Evolutionary conservation across 1,140 invertebrate species (phyloP), one percentile per base, ranked within the genome.

Genomic region (Holotrichia oblita): DNA sequence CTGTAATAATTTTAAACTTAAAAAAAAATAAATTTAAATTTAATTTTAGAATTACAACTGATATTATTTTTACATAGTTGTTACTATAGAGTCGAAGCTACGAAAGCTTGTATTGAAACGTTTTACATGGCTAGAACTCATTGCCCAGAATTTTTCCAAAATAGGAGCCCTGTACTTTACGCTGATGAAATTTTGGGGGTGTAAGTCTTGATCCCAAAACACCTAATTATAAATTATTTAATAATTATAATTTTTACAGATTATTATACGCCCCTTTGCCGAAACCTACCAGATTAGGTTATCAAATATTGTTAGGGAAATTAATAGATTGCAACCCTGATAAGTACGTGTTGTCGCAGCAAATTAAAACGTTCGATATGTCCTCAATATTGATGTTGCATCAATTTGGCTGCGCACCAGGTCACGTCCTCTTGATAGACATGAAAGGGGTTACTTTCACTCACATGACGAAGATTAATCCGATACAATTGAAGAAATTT

Each of bases 11-110:
- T 48, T 48, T 48, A 48, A 48, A 3, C n/a, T 48, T 73, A 59
- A 77, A 8, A 41, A 77, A n/a, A 10, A 80, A 77, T n/a, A 48
- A 69, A 9, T 69, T 24, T 24, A 69, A 61, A 74, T 6, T 7
- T n/a, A 77, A 84, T 90, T 87, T 81, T 86, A 88, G 91, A 93
- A 84, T 85, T 89, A n/a, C 90, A 92, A 79, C 82, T 92, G 0
- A 88, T 91, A 61, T 82, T 92, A 42, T 93, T 92, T 82, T 87
- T 92, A 69, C 89, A 92, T 81, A 90, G 91, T 80, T 92, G 92
- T 85, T 88, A 91, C 77, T 90, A 89, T 80, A 89, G 89, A 73
- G 87, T 91, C 80, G 92, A 93, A 81, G 81, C 88, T 48, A 89
- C 92, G 0, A 93, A 93, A 84, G 85, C 85, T 42, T 90, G 90